Percentiles rank a stretch among this genome's conserved stretches.
phyloP scores from a whole-genome alignment of 2,113 vertebrate genomes.

The Oxyura jamaicensis region DNA sequence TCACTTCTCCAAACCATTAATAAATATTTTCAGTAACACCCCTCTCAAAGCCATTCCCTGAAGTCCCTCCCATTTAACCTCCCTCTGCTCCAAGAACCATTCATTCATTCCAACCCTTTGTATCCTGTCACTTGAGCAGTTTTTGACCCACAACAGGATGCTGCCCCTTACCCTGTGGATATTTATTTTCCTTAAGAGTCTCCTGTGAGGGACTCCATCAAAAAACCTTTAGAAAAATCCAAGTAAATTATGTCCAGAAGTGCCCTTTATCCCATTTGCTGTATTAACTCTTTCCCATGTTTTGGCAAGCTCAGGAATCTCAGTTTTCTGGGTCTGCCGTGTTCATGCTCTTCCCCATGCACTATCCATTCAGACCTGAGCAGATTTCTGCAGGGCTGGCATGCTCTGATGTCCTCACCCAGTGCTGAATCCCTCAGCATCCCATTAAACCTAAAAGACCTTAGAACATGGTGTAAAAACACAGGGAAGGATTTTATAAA shows the following conservation, averaged over 20 bases:
- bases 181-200: constrained; percentile 68
- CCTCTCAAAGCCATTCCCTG: not conserved
- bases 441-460: not conserved
- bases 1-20: constrained; percentile 7
- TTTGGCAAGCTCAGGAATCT: not conserved
- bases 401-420: not conserved
- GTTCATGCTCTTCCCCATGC: fast-evolving
- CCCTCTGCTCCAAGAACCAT: not conserved
- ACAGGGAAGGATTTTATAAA: not conserved
- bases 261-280: constrained; percentile 10
- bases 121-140: not conserved
- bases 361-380: not conserved
- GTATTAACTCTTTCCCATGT: constrained; percentile 55
- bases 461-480: not conserved
- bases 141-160: constrained; percentile 67
- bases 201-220: constrained; percentile 41
- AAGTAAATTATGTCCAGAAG: constrained; percentile 59
- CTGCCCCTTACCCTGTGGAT: constrained; percentile 39
- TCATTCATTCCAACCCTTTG: constrained; percentile 35
- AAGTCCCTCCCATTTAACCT: constrained; percentile 34
- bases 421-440: not conserved
- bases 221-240: constrained; percentile 55
- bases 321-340: not conserved
- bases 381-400: not conserved
- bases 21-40: constrained; percentile 33